These are phyloP conservation scores for Magallana nippona DNA, from an alignment of 2,888 invertebrate species.

Conservation along the genomic window DNA sequence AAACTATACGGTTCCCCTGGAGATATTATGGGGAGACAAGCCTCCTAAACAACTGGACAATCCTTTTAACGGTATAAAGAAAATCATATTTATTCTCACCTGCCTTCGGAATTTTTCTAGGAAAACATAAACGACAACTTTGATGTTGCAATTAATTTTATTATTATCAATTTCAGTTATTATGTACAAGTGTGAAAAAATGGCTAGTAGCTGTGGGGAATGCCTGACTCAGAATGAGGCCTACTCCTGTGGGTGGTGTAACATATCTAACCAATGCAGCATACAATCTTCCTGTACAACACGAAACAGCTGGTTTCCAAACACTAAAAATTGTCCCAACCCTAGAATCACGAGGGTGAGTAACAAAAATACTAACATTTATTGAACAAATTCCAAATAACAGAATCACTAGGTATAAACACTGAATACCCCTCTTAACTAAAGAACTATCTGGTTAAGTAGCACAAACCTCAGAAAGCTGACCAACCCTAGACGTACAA, in stretches of 20 bases:
- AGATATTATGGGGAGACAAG: slow-evolving; percentile 81
- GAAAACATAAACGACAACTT: too few relatives aligned
- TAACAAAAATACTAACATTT: too few relatives aligned
- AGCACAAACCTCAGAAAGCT: too few relatives aligned
- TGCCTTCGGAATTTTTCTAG: too few relatives aligned
- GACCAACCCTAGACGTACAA: too few relatives aligned
- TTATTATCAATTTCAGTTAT: slow-evolving; percentile 75
- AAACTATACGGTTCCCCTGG: slow-evolving; percentile 71
- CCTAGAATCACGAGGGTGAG: slow-evolving; percentile 86
- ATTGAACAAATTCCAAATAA: too few relatives aligned
- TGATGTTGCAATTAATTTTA: too few relatives aligned
- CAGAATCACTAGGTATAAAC: too few relatives aligned
- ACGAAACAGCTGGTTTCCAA: slow-evolving; percentile 88
- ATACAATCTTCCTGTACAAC: slow-evolving; percentile 88
- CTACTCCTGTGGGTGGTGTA: slow-evolving; percentile 98
- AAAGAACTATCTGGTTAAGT: too few relatives aligned
- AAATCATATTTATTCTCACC: too few relatives aligned
- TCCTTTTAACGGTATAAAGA: slow-evolving; percentile 88
- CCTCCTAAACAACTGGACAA: slow-evolving; percentile 94
- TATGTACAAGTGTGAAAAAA: slow-evolving; percentile 89
- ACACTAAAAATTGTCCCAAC: slow-evolving; percentile 95
- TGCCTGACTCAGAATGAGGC: slow-evolving; percentile 94
- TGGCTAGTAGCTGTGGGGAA: slow-evolving; percentile 98
- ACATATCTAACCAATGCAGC: slow-evolving; percentile 85
- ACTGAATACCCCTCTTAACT: too few relatives aligned